Evolutionary conservation across 1,140 invertebrate genomes (phyloP), one percentile per base, ranked within the genome.

Genomic region (Steinernema feltiae): DNA sequence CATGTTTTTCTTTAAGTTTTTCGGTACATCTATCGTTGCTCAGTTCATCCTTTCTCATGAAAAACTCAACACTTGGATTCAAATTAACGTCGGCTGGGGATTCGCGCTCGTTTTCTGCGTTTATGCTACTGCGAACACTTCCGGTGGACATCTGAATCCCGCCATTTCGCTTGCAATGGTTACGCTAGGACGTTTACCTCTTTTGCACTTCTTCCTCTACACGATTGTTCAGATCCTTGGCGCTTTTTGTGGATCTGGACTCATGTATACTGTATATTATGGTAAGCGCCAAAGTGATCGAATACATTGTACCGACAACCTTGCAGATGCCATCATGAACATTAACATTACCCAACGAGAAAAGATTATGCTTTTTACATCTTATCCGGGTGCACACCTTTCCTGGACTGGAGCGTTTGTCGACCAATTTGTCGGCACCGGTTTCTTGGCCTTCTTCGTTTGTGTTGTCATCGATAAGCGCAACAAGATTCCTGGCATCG

Each of bases 361-460:
- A 7, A 30, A n/a, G 12, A 24, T 76, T 17, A 1, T 21, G 21
- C 90, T 90, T 70, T 91, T 88, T 82, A 85, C 88, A 29, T 90
- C 90, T 0, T 90, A 89, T 80, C 90, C 90, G 1, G 83, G 85
- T 41, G 48, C 76, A 1, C 87, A 86, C 76, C 80, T 89, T 0
- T 84, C 88, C 18, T 84, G 87, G 21, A 73, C 72, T 30, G 88
- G 83, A 29, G 86, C 85, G 2, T 81, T 90, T 32, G 82, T 84
- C 12, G 89, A 89, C 80, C 88, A 90, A 86, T 88, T 90, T 17
- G 82, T 90, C 32, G 89, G 88, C n/a, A 90, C 90, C 1, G 87
- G 84, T 15, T 35, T 90, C 24, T 81, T 91, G n/a, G 79, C 90
- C 75, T 81, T 90, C 15, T 87, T 87, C 69, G 85, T 90, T 7